Percentiles rank a stretch among this genome's conserved stretches.
phyloP scores from a whole-genome alignment of 2,113 vertebrate genomes.

The Cynoglossus semilaevis region DNA sequence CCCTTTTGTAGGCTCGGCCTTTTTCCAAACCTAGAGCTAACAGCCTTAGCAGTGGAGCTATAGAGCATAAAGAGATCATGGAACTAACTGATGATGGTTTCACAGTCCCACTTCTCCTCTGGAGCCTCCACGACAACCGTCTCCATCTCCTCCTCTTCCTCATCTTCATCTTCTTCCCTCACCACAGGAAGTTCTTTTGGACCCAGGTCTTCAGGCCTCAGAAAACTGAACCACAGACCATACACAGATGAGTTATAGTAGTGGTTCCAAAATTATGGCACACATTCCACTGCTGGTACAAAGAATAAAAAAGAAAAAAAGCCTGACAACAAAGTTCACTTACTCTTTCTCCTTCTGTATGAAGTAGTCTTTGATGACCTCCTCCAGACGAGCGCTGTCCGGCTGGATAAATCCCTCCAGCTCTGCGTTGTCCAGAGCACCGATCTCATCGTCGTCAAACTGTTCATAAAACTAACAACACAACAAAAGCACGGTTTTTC shows the following conservation, averaged over 20 bases:
- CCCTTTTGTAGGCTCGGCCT: too few species aligned
- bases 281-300: too few species aligned
- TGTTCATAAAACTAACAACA: slow-evolving; percentile 88
- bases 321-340: slow-evolving; percentile 9
- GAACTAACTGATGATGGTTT: slow-evolving; percentile 95
- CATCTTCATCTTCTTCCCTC: slow-evolving; percentile 77
- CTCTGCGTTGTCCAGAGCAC: slow-evolving; percentile 92
- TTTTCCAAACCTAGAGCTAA: too few species aligned
- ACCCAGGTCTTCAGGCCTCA: slow-evolving; percentile 81
- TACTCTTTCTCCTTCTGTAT: slow-evolving; percentile 88
- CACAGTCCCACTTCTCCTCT: slow-evolving; percentile 94
- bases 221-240: slow-evolving; percentile 48
- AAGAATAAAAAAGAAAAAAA: too few species aligned
- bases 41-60: too few species aligned
- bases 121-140: slow-evolving; percentile 76
- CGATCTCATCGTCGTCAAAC: slow-evolving; percentile 96
- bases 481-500: neutral
- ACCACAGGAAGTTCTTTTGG: slow-evolving; percentile 70
- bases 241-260: too few species aligned
- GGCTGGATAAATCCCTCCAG: slow-evolving; percentile 89
- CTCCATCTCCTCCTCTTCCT: slow-evolving; percentile 79
- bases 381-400: slow-evolving; percentile 82
- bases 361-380: slow-evolving; percentile 90
- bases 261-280: too few species aligned
- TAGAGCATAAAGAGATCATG: neutral